Evolutionary conservation across 1,140 invertebrate genomes (phyloP), one percentile per base, ranked within the genome.

Genomic region (Arion vulgaris): DNA sequence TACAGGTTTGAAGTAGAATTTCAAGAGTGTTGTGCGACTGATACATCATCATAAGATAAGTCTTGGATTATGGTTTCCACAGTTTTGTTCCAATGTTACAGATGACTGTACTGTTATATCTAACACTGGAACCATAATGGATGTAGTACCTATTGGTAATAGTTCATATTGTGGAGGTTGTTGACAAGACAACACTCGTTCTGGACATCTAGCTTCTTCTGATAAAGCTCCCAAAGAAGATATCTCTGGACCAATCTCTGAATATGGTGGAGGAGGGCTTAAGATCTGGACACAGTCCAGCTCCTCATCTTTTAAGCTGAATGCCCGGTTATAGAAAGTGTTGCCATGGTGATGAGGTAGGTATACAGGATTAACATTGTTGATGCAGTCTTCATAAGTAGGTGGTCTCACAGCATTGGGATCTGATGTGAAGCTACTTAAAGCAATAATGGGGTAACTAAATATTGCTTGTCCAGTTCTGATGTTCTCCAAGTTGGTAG

Each of bases 401-500:
- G 80, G 80, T 19, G 80, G 80, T 51, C 72, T 81, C 4, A 81
- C 71, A 9, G 69, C 80, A 19, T 39, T 28, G 7, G 80, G 80
- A 49, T 81, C 80, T 38, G 80, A 81, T 28, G 80, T 81, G 41
- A 81, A 81, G 71, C 71, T 74, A 17, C 7, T 45, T 28, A 74
- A 39, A 7, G 80, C 69, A 9, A 81, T 81, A 0, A 28, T 39
- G 28, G 45, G 41, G 39, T 80, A 74, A 9, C 49, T 49, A 28
- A 80, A 75, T 39, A 15, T 73, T 26, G 28, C 41, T 28, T 83
- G 76, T 1, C 39, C 53, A 15, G 36, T n/a, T 17, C 11, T 34
- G 41, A 36, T 51, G 15, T n/a, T 17, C 19, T 49, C 71, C 26
- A 17, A 7, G 36, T 51, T 36, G 11, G 28, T 49, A 49, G 23